phyloP scores from a whole-genome alignment of 1,140 invertebrate species.

The Aphaenogaster ashmeadi region DNA sequence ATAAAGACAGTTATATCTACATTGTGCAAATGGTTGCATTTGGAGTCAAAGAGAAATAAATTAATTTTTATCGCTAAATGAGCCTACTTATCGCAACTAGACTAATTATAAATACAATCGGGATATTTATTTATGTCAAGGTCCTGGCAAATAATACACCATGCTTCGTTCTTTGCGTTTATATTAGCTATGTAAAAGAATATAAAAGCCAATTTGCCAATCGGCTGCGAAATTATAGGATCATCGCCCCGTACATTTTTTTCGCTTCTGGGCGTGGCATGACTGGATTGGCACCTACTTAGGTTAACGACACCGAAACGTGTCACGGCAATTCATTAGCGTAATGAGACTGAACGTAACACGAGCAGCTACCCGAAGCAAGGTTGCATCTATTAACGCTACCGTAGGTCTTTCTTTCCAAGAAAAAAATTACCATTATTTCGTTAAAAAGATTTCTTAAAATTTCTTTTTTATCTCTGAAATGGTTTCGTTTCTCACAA shows the following conservation, averaged over 20 bases:
- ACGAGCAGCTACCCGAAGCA: slow-evolving; percentile 51
- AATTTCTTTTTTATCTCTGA: background rate
- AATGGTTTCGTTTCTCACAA: background rate
- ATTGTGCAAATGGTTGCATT: background rate
- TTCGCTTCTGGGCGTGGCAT: slow-evolving; percentile 73
- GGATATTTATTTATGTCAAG: slow-evolving; percentile 54
- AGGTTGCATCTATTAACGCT: slow-evolving; percentile 66
- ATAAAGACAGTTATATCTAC: background rate
- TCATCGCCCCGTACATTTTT: slow-evolving; percentile 72
- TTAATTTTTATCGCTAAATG: slow-evolving; percentile 10
- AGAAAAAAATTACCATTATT: slow-evolving; percentile 13
- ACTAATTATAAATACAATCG: slow-evolving; percentile 24
- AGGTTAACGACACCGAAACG: slow-evolving; percentile 80
- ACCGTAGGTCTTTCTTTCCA: background rate
- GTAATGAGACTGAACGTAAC: slow-evolving; percentile 77
- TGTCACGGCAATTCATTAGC: slow-evolving; percentile 85
- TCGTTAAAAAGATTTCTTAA: background rate
- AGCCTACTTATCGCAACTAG: background rate
- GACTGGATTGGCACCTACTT: slow-evolving; percentile 78
- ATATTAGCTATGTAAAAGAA: slow-evolving; percentile 13
- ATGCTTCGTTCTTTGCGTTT: background rate
- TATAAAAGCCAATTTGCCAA: slow-evolving; percentile 22
- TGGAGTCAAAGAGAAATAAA: background rate
- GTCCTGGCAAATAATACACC: background rate
- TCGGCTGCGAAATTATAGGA: slow-evolving; percentile 67